phyloP scores from a whole-genome alignment of 2,797 vertebrate genomes.

The Sebastes diaconus region DNA sequence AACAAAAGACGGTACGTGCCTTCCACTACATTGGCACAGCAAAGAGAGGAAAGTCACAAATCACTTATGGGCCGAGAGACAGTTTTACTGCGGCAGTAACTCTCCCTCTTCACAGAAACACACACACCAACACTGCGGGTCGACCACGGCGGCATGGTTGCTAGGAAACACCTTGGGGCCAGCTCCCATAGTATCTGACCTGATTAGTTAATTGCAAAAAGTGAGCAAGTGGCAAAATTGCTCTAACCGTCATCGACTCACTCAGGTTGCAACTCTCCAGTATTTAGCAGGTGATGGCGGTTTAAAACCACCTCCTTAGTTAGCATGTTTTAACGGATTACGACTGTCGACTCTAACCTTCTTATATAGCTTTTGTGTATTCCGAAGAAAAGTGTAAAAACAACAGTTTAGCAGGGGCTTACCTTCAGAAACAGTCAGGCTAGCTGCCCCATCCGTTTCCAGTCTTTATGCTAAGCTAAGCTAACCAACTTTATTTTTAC shows the following conservation, averaged over 20 bases:
- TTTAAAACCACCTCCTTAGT: conserved; percentile 2
- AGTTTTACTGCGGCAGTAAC: conserved; percentile 80
- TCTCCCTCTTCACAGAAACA: conserved; percentile 60
- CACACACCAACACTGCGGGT: conserved; percentile 64
- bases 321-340: conserved; percentile 5
- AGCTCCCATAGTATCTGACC: conserved; percentile 79
- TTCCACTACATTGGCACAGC: conserved; percentile 63
- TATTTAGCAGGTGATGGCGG: conserved; percentile 31
- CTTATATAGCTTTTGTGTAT: background rate
- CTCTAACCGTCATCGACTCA: conserved; percentile 39
- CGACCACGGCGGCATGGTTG: conserved; percentile 73
- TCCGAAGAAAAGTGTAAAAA: background rate
- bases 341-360: background rate
- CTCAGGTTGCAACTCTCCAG: conserved; percentile 34
- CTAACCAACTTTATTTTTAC: background rate
- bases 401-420: background rate
- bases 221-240: conserved; percentile 68
- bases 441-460: background rate
- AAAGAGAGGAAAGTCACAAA: conserved; percentile 76
- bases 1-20: conserved; percentile 64
- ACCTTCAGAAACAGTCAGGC: background rate
- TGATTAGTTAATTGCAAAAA: conserved; percentile 86
- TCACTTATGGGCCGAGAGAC: conserved; percentile 76
- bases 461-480: background rate
- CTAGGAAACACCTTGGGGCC: conserved; percentile 84